These are phyloP conservation scores for Cephus sareptanus DNA, from an alignment of 2,888 invertebrate genomes.

Conservation along the genomic window DNA sequence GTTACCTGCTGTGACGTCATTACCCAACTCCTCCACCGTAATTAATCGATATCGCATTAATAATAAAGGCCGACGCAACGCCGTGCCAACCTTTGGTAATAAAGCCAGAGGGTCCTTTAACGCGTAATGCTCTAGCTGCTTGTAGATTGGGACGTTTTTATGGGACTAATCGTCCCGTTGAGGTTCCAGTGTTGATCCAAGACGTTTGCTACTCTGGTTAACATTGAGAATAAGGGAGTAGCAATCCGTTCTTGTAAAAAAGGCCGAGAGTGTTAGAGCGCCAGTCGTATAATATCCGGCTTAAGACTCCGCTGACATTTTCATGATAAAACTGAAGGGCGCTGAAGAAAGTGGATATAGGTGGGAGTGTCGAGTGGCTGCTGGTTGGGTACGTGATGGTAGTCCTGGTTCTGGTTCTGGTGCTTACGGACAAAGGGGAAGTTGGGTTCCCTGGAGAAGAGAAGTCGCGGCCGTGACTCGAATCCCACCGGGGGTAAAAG, in stretches of 20 bases:
- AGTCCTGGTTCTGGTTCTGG: neutral
- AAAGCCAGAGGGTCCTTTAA: neutral
- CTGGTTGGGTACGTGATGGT: neutral
- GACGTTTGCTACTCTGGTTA: neutral
- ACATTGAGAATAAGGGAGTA: neutral
- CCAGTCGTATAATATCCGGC: slow-evolving; percentile 2
- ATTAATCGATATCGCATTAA: neutral
- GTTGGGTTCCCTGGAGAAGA: slow-evolving; percentile 1
- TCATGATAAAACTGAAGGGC: slow-evolving; percentile 4
- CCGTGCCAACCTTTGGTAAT: too few relatives aligned
- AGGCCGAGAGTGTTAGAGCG: neutral
- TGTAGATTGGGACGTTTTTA: too few relatives aligned
- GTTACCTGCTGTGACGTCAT: neutral
- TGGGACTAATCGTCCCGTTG: neutral
- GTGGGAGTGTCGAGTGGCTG: neutral
- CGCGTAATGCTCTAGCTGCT: neutral
- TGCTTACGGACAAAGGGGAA: neutral
- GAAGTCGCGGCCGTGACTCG: slow-evolving; percentile 7
- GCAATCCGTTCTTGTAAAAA: neutral
- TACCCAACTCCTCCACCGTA: neutral
- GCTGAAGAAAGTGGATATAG: neutral
- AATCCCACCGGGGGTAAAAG: neutral
- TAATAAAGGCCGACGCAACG: neutral
- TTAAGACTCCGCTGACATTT: slow-evolving; percentile 5
- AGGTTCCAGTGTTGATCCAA: too few relatives aligned